Conservation (phyloP, 2,113 vertebrate genomes). For the Tinamus guttatus region DNA sequence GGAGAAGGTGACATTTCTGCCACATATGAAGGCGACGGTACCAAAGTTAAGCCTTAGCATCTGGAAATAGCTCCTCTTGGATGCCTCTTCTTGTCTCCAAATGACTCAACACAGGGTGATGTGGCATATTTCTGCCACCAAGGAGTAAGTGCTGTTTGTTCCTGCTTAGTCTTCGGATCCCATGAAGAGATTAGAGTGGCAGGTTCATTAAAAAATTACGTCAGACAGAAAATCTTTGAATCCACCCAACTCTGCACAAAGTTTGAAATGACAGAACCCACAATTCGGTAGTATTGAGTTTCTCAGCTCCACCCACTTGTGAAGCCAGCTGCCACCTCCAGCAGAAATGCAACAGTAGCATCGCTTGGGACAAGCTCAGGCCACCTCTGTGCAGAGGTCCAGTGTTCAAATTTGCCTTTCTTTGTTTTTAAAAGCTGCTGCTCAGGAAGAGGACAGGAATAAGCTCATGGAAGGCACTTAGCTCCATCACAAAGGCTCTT, state of each 20-base stretch:
- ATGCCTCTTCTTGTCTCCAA: neutral
- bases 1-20: conserved; percentile 43
- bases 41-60: neutral
- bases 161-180: neutral
- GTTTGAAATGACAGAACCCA: neutral
- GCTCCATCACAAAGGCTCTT: neutral
- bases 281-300: neutral
- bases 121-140: neutral
- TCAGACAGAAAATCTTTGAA: neutral
- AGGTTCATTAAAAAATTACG: neutral
- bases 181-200: neutral
- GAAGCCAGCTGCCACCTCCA: neutral
- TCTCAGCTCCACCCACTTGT: neutral
- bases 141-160: neutral
- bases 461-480: neutral
- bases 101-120: neutral
- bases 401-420: neutral
- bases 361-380: neutral
- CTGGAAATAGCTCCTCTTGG: conserved; percentile 12
- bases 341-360: neutral
- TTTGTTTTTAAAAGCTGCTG: neutral
- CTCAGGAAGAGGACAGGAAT: neutral
- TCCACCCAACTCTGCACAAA: neutral
- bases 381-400: neutral
- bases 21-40: neutral